phyloP scores from a whole-genome alignment of 1,140 invertebrate species.

The Heliconius melpomene region DNA sequence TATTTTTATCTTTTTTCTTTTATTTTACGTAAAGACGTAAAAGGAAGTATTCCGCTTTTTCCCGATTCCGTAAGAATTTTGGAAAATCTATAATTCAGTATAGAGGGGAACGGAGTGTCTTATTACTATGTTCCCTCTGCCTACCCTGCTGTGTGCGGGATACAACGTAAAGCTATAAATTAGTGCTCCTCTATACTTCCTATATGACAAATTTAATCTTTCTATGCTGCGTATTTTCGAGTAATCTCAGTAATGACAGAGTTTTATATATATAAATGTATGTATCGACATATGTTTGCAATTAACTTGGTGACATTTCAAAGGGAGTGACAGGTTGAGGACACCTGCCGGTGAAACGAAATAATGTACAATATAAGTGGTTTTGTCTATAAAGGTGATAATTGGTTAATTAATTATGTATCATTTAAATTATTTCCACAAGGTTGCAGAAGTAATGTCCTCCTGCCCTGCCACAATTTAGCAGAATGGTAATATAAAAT shows the following conservation, averaged over 20 bases:
- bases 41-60: no score
- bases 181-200: no score
- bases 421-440: slow-evolving; percentile 13
- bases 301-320: slow-evolving; percentile 35
- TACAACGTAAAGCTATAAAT: no score
- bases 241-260: background rate
- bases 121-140: no score
- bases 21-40: no score
- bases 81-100: no score
- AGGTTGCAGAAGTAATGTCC: background rate
- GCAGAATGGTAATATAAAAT: background rate
- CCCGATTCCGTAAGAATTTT: no score
- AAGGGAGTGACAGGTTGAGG: slow-evolving; percentile 12
- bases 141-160: no score
- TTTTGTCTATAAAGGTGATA: slow-evolving; percentile 29
- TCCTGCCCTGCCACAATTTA: background rate
- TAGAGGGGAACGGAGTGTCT: no score
- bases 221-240: no score
- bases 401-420: slow-evolving; percentile 27
- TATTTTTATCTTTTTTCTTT: no score
- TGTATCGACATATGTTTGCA: slow-evolving; percentile 43
- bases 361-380: slow-evolving; percentile 21
- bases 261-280: slow-evolving; percentile 11
- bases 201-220: no score
- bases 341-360: slow-evolving; percentile 31